A percentile compares a stretch with the other conserved stretches of the same genome.
These are phyloP conservation scores for Emys orbicularis DNA, from an alignment of 2,797 vertebrate species.

Conservation along the genomic window DNA sequence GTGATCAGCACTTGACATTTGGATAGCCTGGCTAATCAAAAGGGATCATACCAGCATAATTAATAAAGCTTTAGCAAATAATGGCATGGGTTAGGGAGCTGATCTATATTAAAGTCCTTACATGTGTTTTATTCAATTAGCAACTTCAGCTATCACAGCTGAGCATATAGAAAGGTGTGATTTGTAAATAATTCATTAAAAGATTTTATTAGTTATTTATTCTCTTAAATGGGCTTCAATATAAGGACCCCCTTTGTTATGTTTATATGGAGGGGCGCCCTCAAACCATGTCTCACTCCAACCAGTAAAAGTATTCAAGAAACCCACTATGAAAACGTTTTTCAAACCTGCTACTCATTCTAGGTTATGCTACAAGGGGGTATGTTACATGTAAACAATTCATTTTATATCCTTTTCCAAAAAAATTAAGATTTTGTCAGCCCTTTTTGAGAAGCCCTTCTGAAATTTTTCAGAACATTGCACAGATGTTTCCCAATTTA, in stretches of 20 bases:
- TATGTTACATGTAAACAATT: constrained; percentile 73
- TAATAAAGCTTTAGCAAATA: not conserved
- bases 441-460: constrained; percentile 74
- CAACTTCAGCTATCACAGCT: not conserved
- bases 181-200: constrained; percentile 41
- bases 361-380: constrained; percentile 55
- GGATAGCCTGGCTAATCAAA: not conserved
- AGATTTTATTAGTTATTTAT: constrained; percentile 65
- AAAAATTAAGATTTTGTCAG: constrained; percentile 75
- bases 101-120: not conserved
- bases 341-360: constrained; percentile 43
- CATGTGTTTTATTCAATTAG: constrained; percentile 15
- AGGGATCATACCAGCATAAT: not conserved
- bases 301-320: constrained; percentile 63
- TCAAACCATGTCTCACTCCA: constrained; percentile 25
- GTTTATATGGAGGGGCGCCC: constrained; percentile 54
- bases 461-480: constrained; percentile 74
- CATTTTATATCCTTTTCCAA: constrained; percentile 75
- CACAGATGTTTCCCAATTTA: constrained; percentile 75
- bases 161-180: constrained; percentile 6
- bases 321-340: constrained; percentile 29
- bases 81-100: not conserved
- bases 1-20: not conserved
- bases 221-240: constrained; percentile 50
- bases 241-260: constrained; percentile 50